Base-by-base conservation (phyloP, 2,888 invertebrate genomes). In the Sipha maydis region DNA sequence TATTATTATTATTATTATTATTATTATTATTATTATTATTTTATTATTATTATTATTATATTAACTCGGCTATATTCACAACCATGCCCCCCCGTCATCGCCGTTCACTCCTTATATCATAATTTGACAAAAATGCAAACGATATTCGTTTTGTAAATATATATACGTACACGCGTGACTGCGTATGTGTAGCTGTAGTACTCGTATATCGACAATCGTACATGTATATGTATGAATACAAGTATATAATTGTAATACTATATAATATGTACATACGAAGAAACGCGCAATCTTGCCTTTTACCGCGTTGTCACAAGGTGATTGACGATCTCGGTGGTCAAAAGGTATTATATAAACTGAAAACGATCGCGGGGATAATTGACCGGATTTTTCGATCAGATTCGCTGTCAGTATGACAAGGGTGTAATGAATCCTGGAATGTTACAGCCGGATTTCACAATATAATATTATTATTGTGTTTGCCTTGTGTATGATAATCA, bases 361-460 rank as follows among this genome's bases (percentile, higher is more conserved):
- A 88, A 88, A 88, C 75, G 88, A 88, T 82, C 82, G 25, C 88
- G 82, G 75, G 82, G 88, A 88, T 88, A 88, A 88, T 88, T 88
- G 88, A 88, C 88, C 88, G 76, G 80, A 88, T 88, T 88, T 88
- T 88, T 88, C 88, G 75, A 88, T 88, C 80, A 75, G 80, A 88
- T 86, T 88, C 88, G 88, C 88, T 88, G 88, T 88, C 88, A 88
- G 88, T 31, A 21, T 88, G 88, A 88, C 88, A 88, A 88, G 88
- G 88, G 88, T 88, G 88, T 88, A 88, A 88, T 88, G 88, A 88
- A 88, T 88, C 82, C 88, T 34, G 88, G 86, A 86, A 86, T 88
- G 82, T 80, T 75, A 48, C 48, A 25, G 69, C 38, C 78, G 48
- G n/a, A 38, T 73, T 86, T 86, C 79, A 80, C 82, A 76, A 88